These are phyloP conservation scores for Pelagia noctiluca DNA, from an alignment of 30 jellyfish, hydroid and myxozoan species.

Conservation along the genomic window DNA sequence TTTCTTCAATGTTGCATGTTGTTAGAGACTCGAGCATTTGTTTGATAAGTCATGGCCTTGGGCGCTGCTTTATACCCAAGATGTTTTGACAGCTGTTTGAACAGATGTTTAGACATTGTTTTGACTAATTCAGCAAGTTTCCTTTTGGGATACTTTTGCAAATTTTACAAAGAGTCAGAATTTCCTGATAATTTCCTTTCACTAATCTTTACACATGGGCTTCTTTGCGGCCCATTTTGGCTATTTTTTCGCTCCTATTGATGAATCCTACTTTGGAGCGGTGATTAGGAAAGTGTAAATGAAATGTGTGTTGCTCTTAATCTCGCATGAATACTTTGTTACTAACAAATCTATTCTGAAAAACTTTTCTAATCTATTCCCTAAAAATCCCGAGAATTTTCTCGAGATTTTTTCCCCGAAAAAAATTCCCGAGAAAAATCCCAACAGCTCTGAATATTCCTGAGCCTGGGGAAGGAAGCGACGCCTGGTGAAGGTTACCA, in stretches of 20 bases:
- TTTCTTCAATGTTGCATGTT: slow-evolving; percentile 24
- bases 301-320: slow-evolving; percentile 18
- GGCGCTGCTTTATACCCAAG: slow-evolving; percentile 29
- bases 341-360: not conserved
- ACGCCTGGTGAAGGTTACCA: not conserved
- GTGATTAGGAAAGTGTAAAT: slow-evolving; percentile 28
- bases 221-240: slow-evolving; percentile 32
- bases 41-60: slow-evolving; percentile 22
- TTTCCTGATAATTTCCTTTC: slow-evolving; percentile 24
- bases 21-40: slow-evolving; percentile 27
- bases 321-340: not conserved
- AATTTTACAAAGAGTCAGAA: slow-evolving; percentile 11
- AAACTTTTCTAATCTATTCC: slow-evolving; percentile 3
- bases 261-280: slow-evolving; percentile 25
- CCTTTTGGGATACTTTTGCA: slow-evolving; percentile 6
- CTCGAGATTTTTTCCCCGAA: slow-evolving; percentile 42
- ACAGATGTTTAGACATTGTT: slow-evolving; percentile 7
- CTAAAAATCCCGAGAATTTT: slow-evolving; percentile 24
- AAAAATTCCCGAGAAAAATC: slow-evolving; percentile 20
- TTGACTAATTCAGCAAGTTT: slow-evolving; percentile 18
- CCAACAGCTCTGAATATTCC: slow-evolving; percentile 23
- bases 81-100: slow-evolving; percentile 27
- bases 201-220: slow-evolving; percentile 16
- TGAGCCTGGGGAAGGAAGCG: slow-evolving; percentile 15
- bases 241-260: slow-evolving; percentile 23